Evolutionary conservation across 2,888 invertebrate genomes (phyloP).

Genomic region (Drosophila mimetica): DNA sequence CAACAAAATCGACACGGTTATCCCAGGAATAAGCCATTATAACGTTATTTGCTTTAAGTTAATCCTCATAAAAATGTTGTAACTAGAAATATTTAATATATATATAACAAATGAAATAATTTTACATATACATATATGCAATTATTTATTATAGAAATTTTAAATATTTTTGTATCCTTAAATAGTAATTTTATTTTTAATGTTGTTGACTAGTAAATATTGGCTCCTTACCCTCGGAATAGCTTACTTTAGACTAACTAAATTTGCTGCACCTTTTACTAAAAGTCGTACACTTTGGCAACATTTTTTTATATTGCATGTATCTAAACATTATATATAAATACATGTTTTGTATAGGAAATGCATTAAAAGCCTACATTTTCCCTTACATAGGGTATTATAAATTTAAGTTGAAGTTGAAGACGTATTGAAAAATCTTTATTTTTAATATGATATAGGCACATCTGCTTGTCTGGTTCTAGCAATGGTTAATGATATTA

Average conservation of each 20-base stretch:
- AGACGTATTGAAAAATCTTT: too few species aligned
- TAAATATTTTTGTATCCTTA: not conserved
- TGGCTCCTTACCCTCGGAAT: constrained; percentile 81
- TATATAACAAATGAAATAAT: not conserved
- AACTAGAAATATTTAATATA: constrained; percentile 26
- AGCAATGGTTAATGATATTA: too few species aligned
- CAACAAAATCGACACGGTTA: constrained; percentile 92
- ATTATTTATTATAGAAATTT: too few species aligned
- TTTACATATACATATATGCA: not conserved
- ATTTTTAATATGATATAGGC: too few species aligned
- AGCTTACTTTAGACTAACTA: constrained; percentile 82
- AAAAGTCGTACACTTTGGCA: constrained; percentile 54
- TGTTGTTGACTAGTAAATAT: constrained; percentile 29
- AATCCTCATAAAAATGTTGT: constrained; percentile 53
- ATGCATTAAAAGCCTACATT: constrained; percentile 8
- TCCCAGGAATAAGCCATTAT: constrained; percentile 93
- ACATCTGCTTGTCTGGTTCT: too few species aligned
- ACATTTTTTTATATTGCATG: constrained; percentile 63
- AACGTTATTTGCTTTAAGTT: constrained; percentile 33
- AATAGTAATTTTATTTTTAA: too few species aligned
- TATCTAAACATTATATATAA: constrained; percentile 62
- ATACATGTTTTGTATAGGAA: constrained; percentile 17
- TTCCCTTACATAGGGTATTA: not conserved
- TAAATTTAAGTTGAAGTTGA: not conserved
- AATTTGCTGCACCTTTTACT: constrained; percentile 55